A percentile compares a stretch with the other conserved stretches of the same genome.
These are phyloP conservation scores for Lasius fuliginosus DNA, from an alignment of 2,888 invertebrate genomes.

Conservation along the genomic window DNA sequence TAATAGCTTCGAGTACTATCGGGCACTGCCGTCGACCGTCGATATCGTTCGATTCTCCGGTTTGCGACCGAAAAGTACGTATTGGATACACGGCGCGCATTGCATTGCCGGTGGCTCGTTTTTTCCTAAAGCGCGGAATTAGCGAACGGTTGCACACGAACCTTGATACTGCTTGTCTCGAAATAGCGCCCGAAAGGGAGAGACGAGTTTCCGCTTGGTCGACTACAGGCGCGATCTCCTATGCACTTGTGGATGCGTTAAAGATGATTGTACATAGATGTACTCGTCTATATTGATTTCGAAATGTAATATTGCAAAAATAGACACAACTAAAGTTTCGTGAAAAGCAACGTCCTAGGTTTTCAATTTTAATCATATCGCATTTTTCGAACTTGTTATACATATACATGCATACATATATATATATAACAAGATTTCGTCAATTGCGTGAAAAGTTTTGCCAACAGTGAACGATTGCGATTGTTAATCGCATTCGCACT, in stretches of 20 bases:
- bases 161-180: constrained; percentile 14
- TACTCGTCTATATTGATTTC: neutral
- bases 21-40: constrained; percentile 19
- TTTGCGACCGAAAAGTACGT: constrained; percentile 31
- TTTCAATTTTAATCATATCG: constrained; percentile 12
- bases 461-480: neutral
- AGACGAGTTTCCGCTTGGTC: constrained; percentile 32
- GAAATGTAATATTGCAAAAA: neutral
- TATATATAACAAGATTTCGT: constrained; percentile 17
- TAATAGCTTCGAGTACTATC: constrained; percentile 63
- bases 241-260: neutral
- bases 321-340: neutral
- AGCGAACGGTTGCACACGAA: constrained; percentile 14
- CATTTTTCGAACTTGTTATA: neutral
- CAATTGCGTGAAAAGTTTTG: constrained; percentile 11
- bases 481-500: constrained; percentile 36
- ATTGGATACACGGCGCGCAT: neutral
- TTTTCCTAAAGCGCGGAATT: constrained; percentile 19
- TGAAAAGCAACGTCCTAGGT: neutral
- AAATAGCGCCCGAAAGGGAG: neutral
- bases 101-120: neutral
- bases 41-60: constrained; percentile 32
- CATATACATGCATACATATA: neutral
- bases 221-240: neutral
- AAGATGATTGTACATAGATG: neutral